phyloP scores from a whole-genome alignment of 2,113 vertebrate species.

The Sminthopsis crassicaudata region DNA sequence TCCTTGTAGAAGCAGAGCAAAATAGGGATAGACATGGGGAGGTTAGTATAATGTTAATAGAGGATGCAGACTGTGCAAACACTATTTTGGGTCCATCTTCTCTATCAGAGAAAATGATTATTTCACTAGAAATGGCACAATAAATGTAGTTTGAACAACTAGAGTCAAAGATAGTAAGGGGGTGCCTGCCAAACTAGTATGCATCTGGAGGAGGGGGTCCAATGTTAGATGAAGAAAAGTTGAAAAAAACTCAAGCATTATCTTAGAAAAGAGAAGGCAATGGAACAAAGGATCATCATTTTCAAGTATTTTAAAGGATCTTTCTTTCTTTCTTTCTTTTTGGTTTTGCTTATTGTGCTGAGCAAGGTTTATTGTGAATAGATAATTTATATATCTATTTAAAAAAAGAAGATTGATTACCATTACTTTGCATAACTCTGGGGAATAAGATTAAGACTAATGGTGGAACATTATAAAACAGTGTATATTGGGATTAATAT shows the following conservation, averaged over 20 bases:
- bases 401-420: neutral
- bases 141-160: neutral
- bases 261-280: neutral
- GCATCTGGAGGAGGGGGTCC: neutral
- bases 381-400: neutral
- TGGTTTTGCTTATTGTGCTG: neutral
- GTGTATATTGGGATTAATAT: neutral
- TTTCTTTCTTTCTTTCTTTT: too few relatives aligned
- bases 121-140: neutral
- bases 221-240: neutral
- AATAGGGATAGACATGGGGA: neutral
- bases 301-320: neutral
- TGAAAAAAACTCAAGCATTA: neutral
- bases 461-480: neutral
- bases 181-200: neutral
- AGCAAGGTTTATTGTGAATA: neutral
- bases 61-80: neutral
- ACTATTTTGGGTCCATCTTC: neutral
- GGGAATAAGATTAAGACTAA: neutral
- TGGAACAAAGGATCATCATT: neutral
- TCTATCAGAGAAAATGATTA: neutral
- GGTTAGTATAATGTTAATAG: neutral
- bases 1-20: neutral
- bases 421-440: neutral
- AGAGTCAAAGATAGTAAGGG: neutral